Evolutionary conservation across 1,140 invertebrate genomes (phyloP).

Genomic region (Drosophila sp.): DNA sequence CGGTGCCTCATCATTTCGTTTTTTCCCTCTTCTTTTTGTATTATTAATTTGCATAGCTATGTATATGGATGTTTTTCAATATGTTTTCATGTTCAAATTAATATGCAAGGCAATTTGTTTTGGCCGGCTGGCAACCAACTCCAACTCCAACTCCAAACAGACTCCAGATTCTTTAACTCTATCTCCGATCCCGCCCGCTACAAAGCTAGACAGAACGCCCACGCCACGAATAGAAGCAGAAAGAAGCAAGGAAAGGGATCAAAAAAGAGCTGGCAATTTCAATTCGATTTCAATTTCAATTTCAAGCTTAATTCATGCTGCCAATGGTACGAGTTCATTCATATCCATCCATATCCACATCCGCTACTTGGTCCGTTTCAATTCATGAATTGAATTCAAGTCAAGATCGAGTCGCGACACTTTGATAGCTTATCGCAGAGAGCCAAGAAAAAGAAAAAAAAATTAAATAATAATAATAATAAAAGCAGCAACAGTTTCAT

Average conservation of each 20-base stretch:
- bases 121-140: conserved; percentile 29
- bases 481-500: conserved; percentile 19
- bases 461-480: too few relatives aligned
- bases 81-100: conserved; percentile 52
- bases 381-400: conserved; percentile 56
- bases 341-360: conserved; percentile 44
- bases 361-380: conserved; percentile 55
- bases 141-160: neutral
- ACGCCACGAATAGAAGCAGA: neutral
- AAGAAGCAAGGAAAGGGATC: neutral
- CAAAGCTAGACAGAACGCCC: conserved; percentile 5
- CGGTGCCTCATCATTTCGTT: conserved; percentile 34
- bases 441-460: conserved; percentile 3
- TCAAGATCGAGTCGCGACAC: conserved; percentile 60
- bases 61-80: conserved; percentile 20
- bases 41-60: conserved; percentile 73
- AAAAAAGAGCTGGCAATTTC: conserved; percentile 8
- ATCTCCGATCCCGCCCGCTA: neutral
- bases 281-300: conserved; percentile 15
- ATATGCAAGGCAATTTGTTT: conserved; percentile 73
- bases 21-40: conserved; percentile 41
- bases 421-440: conserved; percentile 58
- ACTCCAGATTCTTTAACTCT: conserved; percentile 19
- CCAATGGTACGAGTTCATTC: conserved; percentile 37
- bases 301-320: conserved; percentile 29